phyloP scores from a whole-genome alignment of 1,140 invertebrate genomes.

The Listronotus oregonensis region DNA sequence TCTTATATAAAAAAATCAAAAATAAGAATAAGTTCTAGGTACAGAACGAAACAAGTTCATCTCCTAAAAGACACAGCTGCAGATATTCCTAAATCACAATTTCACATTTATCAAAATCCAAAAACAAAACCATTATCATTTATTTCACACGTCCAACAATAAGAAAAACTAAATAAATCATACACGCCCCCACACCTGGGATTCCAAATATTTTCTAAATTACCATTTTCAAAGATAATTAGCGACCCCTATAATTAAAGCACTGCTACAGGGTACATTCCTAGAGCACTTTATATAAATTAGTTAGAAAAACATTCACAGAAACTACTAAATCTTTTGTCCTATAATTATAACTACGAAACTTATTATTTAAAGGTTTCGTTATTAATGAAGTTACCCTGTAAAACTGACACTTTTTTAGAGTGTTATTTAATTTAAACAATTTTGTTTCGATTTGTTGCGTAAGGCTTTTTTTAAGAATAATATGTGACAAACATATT shows the following conservation, averaged over 20 bases:
- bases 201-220: not conserved
- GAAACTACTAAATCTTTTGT: not conserved
- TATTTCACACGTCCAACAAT: slow-evolving; percentile 1
- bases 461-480: too few species aligned
- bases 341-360: too few species aligned
- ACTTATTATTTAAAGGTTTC: too few species aligned
- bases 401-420: too few species aligned
- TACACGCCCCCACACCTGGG: slow-evolving; percentile 6
- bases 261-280: not conserved
- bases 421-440: too few species aligned
- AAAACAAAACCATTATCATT: slow-evolving; percentile 5
- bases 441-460: too few species aligned
- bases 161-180: slow-evolving; percentile 7
- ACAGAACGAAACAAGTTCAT: not conserved
- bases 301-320: not conserved
- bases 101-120: not conserved
- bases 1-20: too few species aligned
- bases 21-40: not conserved
- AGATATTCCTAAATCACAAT: not conserved
- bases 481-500: too few species aligned
- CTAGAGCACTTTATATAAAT: not conserved
- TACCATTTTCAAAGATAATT: slow-evolving; percentile 6
- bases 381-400: too few species aligned
- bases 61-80: not conserved
- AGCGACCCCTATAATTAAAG: not conserved